Base-by-base conservation (phyloP, 2,113 vertebrate species). In the Scomber colias region DNA sequence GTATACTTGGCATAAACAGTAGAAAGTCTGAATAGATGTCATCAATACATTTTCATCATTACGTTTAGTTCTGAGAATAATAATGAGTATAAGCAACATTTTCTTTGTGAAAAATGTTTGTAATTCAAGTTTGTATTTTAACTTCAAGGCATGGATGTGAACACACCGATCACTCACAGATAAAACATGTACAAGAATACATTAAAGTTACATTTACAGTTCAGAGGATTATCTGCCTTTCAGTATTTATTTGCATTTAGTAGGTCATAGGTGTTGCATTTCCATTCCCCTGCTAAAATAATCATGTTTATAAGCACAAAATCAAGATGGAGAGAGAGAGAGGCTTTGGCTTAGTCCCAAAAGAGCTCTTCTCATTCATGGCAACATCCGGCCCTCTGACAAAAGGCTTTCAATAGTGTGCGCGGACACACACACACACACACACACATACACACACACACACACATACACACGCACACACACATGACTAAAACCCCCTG, bases 351-450 rank as follows among this genome's bases (percentile, higher is more conserved):
- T 72, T 11, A 3, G 13, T 70, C 75, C 90, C 88, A 87, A 50
- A 88, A 81, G 67, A 80, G 77, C 59, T 77, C 86, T 89, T 89
- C 88, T 84, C 64, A 87, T 89, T 90, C 84, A 86, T 50, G 56
- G 69, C 69, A 79, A 81, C 90, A 93, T 93, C 92, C 90, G 92
- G 88, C 74, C 87, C 66, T 17, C 69, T 65, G 81, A 91, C 92
- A 90, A 91, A 93, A 89, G 86, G 68, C 88, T 87, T 87, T 92
- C 71, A 89, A 83, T 78, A 65, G 76, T n/a, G 1, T 44, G 17
- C 55, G 19, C 63, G 48, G 48, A 60, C 67, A 81, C 79, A 51
- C 49, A 54, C 66, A 51, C 54, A 68, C 51, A 57, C 51, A 57
- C 77, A 57, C 59, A 46, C 73, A 54, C 72, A 54, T 73, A 75